Conservation (phyloP, 1,140 invertebrate species). For the Drosophila equinoxialis region DNA sequence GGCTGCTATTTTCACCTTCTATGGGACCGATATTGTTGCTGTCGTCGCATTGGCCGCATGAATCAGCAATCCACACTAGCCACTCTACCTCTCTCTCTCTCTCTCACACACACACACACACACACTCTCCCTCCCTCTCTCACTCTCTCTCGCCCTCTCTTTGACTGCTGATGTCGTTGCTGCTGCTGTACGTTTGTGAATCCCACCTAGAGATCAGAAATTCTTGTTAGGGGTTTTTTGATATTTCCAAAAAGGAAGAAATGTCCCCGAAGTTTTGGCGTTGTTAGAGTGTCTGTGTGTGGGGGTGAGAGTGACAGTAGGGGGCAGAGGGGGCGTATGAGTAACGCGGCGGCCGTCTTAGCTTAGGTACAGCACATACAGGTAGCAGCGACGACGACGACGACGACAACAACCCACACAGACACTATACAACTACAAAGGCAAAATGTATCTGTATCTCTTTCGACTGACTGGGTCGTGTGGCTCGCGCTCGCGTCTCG, state of each 20-base stretch:
- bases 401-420: constrained; percentile 47
- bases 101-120: neutral
- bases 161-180: constrained; percentile 23
- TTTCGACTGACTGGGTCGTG: constrained; percentile 71
- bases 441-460: constrained; percentile 32
- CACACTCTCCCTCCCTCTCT: constrained; percentile 19
- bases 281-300: constrained; percentile 26
- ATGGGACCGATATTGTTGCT: constrained; percentile 52
- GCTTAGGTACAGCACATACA: constrained; percentile 21
- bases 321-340: constrained; percentile 61
- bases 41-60: constrained; percentile 74
- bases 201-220: constrained; percentile 45
- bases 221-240: constrained; percentile 62
- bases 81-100: constrained; percentile 14
- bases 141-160: constrained; percentile 17
- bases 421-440: neutral
- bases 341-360: constrained; percentile 40
- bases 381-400: constrained; percentile 40
- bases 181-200: constrained; percentile 49
- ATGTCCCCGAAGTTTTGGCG: constrained; percentile 46
- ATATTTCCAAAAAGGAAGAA: constrained; percentile 75
- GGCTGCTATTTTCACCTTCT: constrained; percentile 78
- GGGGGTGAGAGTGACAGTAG: neutral
- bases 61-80: constrained; percentile 58
- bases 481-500: constrained; percentile 71